Base-by-base conservation (phyloP, 2,113 vertebrate genomes). In the Erpornis zantholeuca region DNA sequence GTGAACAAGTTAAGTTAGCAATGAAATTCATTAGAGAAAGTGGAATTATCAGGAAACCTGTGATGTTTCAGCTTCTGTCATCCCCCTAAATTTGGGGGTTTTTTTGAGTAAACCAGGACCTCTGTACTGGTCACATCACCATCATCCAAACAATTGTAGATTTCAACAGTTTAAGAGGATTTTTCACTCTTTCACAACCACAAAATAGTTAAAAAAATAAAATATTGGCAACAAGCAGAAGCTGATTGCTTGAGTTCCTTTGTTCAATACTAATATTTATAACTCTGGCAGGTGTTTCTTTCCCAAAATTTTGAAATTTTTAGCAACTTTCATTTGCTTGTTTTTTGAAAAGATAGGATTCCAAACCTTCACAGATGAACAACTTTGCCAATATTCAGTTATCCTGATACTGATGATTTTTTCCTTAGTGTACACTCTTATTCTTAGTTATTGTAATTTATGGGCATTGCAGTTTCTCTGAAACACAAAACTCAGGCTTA, bases 71-170 rank as follows among this genome's bases (percentile, higher is more conserved):
- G 5, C 7, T 77, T 85, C 10, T 64, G 11, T 50, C 35, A 50
- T 68, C 9, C 3, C 63, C 24, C 38, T 22, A 56, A 60, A 1
- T 49, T 2, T 36, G 29, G 7, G 33, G 7, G 0, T 0, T 18
- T 38, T 60, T 60, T 31, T 68, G 7, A 56, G 15, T 29, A 33
- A 25, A 60, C 5, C 2, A 25, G 15, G 27, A n/a, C 2, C 10
- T 33, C 5, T 33, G 4, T 61, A 3, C n/a, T 47, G 17, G 14
- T 78, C 35, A 47, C 27, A 40, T 82, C 24, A 35, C 5, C 10
- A 7, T 56, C 14, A 45, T 28, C 5, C 35, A 50, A 61, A 47
- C 4, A 81, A 28, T 6, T 70, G 19, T 25, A 57, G 15, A 25
- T 63, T 53, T 50, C 17, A 79, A 12, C 6, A 42, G 5, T 36